Conservation (phyloP, 2,888 invertebrate species). For the Hybos culiciformis region DNA sequence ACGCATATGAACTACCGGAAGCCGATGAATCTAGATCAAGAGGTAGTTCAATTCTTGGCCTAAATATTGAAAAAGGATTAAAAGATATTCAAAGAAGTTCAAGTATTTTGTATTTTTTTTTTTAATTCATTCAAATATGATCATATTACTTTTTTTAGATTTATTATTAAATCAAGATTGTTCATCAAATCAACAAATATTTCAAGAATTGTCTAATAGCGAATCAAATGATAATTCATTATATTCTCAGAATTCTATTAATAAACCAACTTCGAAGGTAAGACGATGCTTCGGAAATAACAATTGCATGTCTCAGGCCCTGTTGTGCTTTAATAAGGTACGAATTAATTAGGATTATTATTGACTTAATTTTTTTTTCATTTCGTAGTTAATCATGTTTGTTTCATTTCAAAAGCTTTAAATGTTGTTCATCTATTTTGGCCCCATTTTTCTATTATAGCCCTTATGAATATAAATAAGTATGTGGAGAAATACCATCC, state of each 20-base stretch:
- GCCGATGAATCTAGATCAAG: constrained; percentile 25
- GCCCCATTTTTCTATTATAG: no score
- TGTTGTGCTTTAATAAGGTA: constrained; percentile 81
- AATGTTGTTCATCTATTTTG: no score
- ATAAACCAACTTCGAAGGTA: constrained; percentile 41
- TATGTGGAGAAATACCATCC: no score
- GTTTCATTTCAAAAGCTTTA: no score
- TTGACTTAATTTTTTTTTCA: no score
- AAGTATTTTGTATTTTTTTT: constrained; percentile 19
- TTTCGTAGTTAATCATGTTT: no score
- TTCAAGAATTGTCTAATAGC: constrained; percentile 4
- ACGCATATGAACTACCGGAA: constrained; percentile 54
- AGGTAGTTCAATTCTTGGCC: constrained; percentile 28
- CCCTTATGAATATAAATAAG: no score
- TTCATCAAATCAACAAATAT: constrained; percentile 9
- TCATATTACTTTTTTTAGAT: constrained; percentile 8
- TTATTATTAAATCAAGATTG: constrained; percentile 13
- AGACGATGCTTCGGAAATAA: constrained; percentile 54
- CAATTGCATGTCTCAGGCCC: constrained; percentile 71
- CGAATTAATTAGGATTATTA: no score
- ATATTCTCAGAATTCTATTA: constrained; percentile 15
- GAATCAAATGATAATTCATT: no score
- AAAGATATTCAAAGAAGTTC: constrained; percentile 35
- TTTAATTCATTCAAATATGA: neutral
- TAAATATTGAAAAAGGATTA: constrained; percentile 33